phyloP scores from a whole-genome alignment of 2,797 vertebrate species.

The Neomorphus geoffroyi region DNA sequence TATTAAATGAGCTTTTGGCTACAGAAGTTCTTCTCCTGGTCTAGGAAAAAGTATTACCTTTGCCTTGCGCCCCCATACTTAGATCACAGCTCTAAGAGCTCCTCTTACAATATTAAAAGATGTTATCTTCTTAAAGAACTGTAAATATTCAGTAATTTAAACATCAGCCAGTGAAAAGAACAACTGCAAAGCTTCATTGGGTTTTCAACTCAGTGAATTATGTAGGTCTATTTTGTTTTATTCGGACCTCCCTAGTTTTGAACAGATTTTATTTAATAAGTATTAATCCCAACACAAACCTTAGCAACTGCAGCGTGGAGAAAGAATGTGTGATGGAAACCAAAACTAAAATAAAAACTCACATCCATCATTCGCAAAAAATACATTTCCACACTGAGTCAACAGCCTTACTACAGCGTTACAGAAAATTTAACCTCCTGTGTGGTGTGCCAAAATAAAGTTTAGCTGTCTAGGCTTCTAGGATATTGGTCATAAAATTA shows the following conservation, averaged over 20 bases:
- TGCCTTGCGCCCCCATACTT: not conserved
- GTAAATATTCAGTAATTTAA: not conserved
- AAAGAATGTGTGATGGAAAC: not conserved
- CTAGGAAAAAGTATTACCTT: not conserved
- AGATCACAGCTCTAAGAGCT: not conserved
- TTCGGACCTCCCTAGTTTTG: not conserved
- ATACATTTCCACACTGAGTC: not conserved
- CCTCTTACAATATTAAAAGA: not conserved
- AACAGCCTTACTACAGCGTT: not conserved
- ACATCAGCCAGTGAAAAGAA: not conserved
- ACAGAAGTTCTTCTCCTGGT: not conserved
- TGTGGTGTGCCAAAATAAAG: not conserved
- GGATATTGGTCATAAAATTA: conserved; percentile 52
- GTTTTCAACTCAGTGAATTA: not conserved
- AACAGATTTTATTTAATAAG: not conserved
- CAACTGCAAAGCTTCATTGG: not conserved
- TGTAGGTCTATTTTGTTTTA: not conserved
- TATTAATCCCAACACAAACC: not conserved
- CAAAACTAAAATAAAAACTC: conserved; percentile 13
- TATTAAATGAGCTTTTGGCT: not conserved
- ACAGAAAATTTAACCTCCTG: not conserved
- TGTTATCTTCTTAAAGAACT: not conserved
- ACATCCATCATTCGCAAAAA: conserved; percentile 10
- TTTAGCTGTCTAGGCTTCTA: conserved; percentile 20
- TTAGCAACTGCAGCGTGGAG: not conserved